Evolutionary conservation across 1,140 invertebrate genomes (phyloP), one percentile per base, ranked within the genome.

Genomic region (Dufourea novaeangliae): DNA sequence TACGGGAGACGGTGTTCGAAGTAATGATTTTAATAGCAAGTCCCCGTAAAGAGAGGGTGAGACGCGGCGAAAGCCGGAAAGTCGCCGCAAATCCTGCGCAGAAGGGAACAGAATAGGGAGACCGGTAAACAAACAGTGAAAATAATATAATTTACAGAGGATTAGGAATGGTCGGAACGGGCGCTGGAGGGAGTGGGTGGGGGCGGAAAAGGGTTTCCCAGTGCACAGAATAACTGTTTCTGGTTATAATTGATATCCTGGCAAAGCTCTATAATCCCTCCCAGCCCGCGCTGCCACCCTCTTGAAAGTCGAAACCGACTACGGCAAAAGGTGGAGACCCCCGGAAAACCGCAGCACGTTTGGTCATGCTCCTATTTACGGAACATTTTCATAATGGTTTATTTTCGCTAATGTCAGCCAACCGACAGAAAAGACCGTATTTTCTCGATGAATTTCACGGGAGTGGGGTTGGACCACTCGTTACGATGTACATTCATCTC

Each of bases 231-330:
- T 86, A 86, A 86, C 84, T 86, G 84, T 86, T 86, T 92, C 91
- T 92, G 91, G 90, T 92, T 92, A 92, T 92, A 92, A 92, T 92
- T 92, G 91, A 92, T 92, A 92, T 92, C 91, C 90, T 89, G 90
- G 91, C 88, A 92, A 92, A 92, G 91, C 91, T 89, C 90, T 90
- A 90, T 92, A 92, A 92, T 92, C 91, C 90, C 84, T 68, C 83
- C 78, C 82, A 79, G 79, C 81, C 87, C 82, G 85, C n/a, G 86
- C 80, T 81, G 74, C 88, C 83, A 87, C 89, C 87, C 90, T 90
- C 89, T 89, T 90, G 88, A 90, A 91, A 86, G 90, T 90, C 87
- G 87, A 90, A 91, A 88, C 89, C 88, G 88, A 81, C 86, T 90
- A 80, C 77, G 84, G 83, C 80, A 84, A 90, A 85, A 89, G 87